These are phyloP conservation scores for Centruroides sculpturatus DNA, from an alignment of 1,140 invertebrate genomes.

Conservation along the genomic window DNA sequence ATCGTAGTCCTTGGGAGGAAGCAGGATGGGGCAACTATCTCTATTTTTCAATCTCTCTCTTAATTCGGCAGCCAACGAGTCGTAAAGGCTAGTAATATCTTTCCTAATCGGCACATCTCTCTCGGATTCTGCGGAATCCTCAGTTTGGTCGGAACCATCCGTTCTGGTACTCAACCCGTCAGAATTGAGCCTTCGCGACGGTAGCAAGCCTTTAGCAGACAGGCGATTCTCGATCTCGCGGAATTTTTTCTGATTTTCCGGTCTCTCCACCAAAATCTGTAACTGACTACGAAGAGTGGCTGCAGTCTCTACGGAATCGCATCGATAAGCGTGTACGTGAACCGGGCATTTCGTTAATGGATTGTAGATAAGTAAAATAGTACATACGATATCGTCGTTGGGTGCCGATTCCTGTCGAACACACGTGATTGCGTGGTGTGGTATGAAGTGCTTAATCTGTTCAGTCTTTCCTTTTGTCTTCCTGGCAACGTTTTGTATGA, in stretches of 20 bases:
- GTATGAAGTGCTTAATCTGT: conserved; percentile 82
- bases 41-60: conserved; percentile 57
- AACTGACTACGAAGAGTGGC: conserved; percentile 65
- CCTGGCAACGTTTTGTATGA: conserved; percentile 54
- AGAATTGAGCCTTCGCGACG: conserved; percentile 13
- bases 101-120: not conserved
- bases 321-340: conserved; percentile 88
- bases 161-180: conserved; percentile 22
- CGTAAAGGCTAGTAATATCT: conserved; percentile 50
- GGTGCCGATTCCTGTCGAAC: conserved; percentile 46
- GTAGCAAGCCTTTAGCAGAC: conserved; percentile 31
- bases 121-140: conserved; percentile 15
- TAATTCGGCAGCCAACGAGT: conserved; percentile 79
- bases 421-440: conserved; percentile 79
- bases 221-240: conserved; percentile 53
- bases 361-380: conserved; percentile 75
- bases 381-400: conserved; percentile 78
- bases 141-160: conserved; percentile 19
- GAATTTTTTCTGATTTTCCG: conserved; percentile 74
- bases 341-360: conserved; percentile 72
- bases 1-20: conserved; percentile 87
- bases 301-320: conserved; percentile 85
- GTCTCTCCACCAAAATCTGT: conserved; percentile 59
- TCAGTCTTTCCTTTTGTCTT: conserved; percentile 26
- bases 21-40: conserved; percentile 51